phyloP scores from a whole-genome alignment of 2,113 vertebrate species.

The Clarias batrachus region DNA sequence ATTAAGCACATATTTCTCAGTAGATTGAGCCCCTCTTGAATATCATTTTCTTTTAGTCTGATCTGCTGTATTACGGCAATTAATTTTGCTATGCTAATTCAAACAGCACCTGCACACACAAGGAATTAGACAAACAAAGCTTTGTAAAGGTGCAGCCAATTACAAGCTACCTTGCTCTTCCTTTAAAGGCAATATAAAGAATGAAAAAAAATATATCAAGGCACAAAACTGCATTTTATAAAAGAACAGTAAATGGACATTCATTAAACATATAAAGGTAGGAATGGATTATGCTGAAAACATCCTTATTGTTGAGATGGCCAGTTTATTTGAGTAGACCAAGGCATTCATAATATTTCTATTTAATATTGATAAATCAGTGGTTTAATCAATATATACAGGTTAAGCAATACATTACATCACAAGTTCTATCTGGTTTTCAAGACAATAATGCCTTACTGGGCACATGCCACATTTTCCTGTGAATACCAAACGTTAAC shows the following conservation, averaged over 20 bases:
- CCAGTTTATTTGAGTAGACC: neutral
- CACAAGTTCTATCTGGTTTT: neutral
- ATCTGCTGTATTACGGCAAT: constrained; percentile 37
- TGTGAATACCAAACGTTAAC: neutral
- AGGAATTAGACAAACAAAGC: constrained; percentile 64
- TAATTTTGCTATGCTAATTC: constrained; percentile 50
- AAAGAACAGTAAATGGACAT: constrained; percentile 55
- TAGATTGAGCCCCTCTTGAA: constrained; percentile 21
- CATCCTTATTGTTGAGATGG: neutral
- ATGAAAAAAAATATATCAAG: constrained; percentile 58
- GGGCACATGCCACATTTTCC: neutral
- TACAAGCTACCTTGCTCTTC: constrained; percentile 48
- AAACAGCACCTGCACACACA: constrained; percentile 57
- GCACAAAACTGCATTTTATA: constrained; percentile 47
- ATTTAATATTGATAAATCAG: too few relatives aligned
- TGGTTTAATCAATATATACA: too few relatives aligned
- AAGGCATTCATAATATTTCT: neutral
- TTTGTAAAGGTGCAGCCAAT: constrained; percentile 62
- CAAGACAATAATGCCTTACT: neutral
- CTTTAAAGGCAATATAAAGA: constrained; percentile 64
- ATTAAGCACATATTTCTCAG: constrained; percentile 25
- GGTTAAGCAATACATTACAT: neutral
- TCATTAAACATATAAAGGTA: constrained; percentile 58
- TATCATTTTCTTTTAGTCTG: constrained; percentile 28
- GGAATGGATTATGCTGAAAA: constrained; percentile 24